phyloP scores from a whole-genome alignment of 2,888 invertebrate genomes.

The Plagodis pulveraria region DNA sequence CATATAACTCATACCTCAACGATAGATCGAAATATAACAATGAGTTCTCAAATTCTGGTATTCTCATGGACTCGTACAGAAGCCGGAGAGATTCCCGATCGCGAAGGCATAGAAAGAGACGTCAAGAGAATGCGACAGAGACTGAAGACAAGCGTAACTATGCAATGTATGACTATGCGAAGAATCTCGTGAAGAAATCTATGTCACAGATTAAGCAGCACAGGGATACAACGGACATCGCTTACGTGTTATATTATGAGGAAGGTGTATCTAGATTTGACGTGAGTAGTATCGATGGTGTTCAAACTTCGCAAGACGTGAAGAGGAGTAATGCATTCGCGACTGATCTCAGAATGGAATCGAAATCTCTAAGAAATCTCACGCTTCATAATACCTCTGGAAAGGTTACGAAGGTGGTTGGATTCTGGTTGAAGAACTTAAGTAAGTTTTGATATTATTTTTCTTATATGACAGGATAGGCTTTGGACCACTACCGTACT shows the following conservation, averaged over 20 bases:
- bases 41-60: conserved; percentile 55
- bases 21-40: conserved; percentile 64
- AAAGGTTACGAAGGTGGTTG: conserved; percentile 70
- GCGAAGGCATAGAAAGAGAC: conserved; percentile 71
- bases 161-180: conserved; percentile 51
- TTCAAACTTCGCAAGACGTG: conserved; percentile 61
- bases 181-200: conserved; percentile 70
- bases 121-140: conserved; percentile 67
- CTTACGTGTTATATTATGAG: conserved; percentile 77
- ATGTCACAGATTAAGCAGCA: conserved; percentile 47
- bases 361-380: conserved; percentile 66
- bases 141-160: conserved; percentile 56
- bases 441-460: conserved; percentile 62
- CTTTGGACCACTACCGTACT: too few relatives aligned
- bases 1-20: conserved; percentile 59
- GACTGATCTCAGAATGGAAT: conserved; percentile 67
- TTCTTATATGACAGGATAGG: background rate
- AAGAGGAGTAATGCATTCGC: conserved; percentile 67
- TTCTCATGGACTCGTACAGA: conserved; percentile 57
- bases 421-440: conserved; percentile 71
- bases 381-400: conserved; percentile 72
- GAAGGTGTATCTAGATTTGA: conserved; percentile 68
- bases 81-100: conserved; percentile 61
- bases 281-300: conserved; percentile 50
- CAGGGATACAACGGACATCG: conserved; percentile 65